Base-by-base conservation (phyloP, 2,113 vertebrate genomes). In the Athene noctua region DNA sequence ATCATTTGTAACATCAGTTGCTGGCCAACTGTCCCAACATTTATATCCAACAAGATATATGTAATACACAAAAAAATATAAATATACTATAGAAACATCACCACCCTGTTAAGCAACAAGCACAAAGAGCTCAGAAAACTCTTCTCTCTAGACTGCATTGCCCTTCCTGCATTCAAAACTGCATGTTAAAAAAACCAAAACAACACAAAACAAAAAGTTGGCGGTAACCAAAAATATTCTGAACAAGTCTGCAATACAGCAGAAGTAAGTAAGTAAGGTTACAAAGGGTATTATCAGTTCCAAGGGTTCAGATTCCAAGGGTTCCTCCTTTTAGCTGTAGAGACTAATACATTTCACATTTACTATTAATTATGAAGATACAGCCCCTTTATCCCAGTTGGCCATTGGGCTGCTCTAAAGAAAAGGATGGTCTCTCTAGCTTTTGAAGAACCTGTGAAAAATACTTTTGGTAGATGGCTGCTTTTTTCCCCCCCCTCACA, bases 401-500 rank as follows among this genome's bases (percentile, higher is more conserved):
- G 65, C 25, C 57, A 38, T 6, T 38, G 80, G 46, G 61, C 61
- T 79, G 75, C 25, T 80, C 62, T 10, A 3, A 63, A 40, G 57
- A 42, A 4, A 51, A 70, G 70, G 40, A 40, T 65, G 36, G 20
- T 52, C 23, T 49, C 54, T 63, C 77, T 62, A 90, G 91, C 67
- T 65, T 90, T 65, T 66, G 79, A 74, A 94, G 83, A 89, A 36
- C 73, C 59, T 59, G 79, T 22, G 57, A 72, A 66, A 83, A 92
- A 92, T 15, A 25, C 18, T 88, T 73, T 73, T 34, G 61, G 22
- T 94, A 96, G 89, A 96, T 85, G 89, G 94, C 51, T 88, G 68
- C 19, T 11, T 57, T 46, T 46, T 49, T 51, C 14, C 85, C 73
- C 81, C 81, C 79, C 82, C 38, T 78, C 40, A 3, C 65, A 90